Evolutionary conservation across 1,140 invertebrate genomes (phyloP).

Genomic region (Paraescarpia echinospica): DNA sequence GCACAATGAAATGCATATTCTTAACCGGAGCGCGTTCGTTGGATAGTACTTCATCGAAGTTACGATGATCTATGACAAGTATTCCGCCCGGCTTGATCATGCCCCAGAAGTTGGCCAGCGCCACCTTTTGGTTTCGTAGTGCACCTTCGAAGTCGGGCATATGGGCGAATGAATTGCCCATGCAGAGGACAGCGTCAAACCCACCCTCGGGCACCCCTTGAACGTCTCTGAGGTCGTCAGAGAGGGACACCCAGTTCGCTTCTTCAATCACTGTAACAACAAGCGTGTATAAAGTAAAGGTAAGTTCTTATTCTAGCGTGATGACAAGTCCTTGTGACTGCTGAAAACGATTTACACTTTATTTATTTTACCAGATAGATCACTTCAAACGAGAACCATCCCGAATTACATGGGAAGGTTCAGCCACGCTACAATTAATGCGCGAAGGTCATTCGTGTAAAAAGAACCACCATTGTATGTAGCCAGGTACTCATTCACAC

Average conservation of each 20-base stretch:
- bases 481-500: no score
- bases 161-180: slow-evolving; percentile 88
- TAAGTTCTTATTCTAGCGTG: no score
- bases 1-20: slow-evolving; percentile 86
- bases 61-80: slow-evolving; percentile 82
- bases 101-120: slow-evolving; percentile 75
- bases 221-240: slow-evolving; percentile 65
- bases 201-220: slow-evolving; percentile 42
- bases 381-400: no score
- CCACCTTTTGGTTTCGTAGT: slow-evolving; percentile 74
- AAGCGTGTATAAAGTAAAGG: background rate
- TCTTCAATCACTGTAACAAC: slow-evolving; percentile 54
- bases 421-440: no score
- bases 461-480: no score
- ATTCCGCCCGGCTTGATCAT: slow-evolving; percentile 83
- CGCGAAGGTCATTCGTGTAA: no score
- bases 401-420: no score
- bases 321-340: no score
- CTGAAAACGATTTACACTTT: no score
- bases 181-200: slow-evolving; percentile 70
- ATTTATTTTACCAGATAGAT: no score
- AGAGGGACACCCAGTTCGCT: slow-evolving; percentile 57
- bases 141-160: slow-evolving; percentile 76
- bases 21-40: slow-evolving; percentile 73
- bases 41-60: slow-evolving; percentile 80